Base-by-base conservation (phyloP, 2,113 vertebrate species). In the Opisthocomus hoazin region DNA sequence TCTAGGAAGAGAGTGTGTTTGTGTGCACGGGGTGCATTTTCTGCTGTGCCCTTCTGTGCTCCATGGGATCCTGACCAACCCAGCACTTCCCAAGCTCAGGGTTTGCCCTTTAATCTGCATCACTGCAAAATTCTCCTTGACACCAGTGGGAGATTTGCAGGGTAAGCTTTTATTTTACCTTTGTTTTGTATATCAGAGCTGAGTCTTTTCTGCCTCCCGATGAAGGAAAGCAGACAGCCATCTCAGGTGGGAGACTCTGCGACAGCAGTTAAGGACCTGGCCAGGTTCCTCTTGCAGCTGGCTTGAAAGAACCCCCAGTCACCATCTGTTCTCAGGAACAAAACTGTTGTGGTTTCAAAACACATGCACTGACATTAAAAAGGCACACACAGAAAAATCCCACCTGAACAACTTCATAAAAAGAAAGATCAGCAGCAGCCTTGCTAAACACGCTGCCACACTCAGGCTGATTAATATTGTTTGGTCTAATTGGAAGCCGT, bases 271-370 rank as follows among this genome's bases (percentile, higher is more conserved):
- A 5, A 61, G 39, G 36, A 37, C 54, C 45, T 74, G 66, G 58
- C 45, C 81, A 89, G 45, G 70, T 82, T 96, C 75, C 81, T 71
- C 78, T 92, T 80, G 54, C 75, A 90, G 68, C 82, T 92, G 58
- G n/a, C 75, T 96, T 93, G 68, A 90, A 76, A 87, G 61, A 89
- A 46, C 26, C 65, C 57, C 37, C 78, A 87, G 76, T 50, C 73
- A 90, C 92, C 93, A 74, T 85, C 87, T 96, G 93, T 50, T 95
- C 84, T 84, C 68, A 74, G 66, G 68, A 89, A 41, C 70, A 82
- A 82, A 97, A 90, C 54, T n/a, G 24, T 45, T 91, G 92, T 66
- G 81, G 93, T 96, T 96, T 96, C 12, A 4, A 74, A 93, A 88
- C 58, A 92, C 24, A 36, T 15, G 69, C 73, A 61, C 36, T 86